phyloP scores from a whole-genome alignment of 2,113 vertebrate genomes.

The Epinephelus moara region DNA sequence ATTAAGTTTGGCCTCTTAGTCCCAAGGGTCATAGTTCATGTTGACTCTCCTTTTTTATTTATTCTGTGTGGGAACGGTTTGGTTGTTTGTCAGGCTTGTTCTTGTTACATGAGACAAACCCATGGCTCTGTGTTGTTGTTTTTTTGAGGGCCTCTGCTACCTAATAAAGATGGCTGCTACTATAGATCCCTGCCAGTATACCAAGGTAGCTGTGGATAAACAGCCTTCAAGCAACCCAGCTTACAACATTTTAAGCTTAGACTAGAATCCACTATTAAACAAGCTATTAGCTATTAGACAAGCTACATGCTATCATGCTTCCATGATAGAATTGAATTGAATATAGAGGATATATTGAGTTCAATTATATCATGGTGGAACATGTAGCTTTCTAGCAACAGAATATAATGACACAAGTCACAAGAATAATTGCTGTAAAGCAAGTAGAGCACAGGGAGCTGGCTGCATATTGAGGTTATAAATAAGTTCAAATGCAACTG shows the following conservation, averaged over 20 bases:
- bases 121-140: constrained; percentile 2
- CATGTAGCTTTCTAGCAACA: background rate
- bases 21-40: constrained; percentile 15
- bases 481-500: background rate
- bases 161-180: constrained; percentile 8
- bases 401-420: background rate
- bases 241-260: background rate
- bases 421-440: background rate
- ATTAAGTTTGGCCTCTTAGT: background rate
- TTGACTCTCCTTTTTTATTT: constrained; percentile 27
- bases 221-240: background rate
- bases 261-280: background rate
- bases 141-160: background rate
- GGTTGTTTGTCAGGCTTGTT: constrained; percentile 9
- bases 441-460: background rate
- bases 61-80: background rate
- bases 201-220: background rate
- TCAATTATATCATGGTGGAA: background rate
- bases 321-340: too few species aligned
- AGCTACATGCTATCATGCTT: too few species aligned
- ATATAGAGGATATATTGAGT: too few species aligned
- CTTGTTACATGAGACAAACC: constrained; percentile 9
- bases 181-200: background rate
- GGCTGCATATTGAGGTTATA: background rate
- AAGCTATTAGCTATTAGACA: too few species aligned